Evolutionary conservation across 2,888 invertebrate genomes (phyloP), one percentile per base, ranked within the genome.

Genomic region (Hirtodrosophila alboralis): DNA sequence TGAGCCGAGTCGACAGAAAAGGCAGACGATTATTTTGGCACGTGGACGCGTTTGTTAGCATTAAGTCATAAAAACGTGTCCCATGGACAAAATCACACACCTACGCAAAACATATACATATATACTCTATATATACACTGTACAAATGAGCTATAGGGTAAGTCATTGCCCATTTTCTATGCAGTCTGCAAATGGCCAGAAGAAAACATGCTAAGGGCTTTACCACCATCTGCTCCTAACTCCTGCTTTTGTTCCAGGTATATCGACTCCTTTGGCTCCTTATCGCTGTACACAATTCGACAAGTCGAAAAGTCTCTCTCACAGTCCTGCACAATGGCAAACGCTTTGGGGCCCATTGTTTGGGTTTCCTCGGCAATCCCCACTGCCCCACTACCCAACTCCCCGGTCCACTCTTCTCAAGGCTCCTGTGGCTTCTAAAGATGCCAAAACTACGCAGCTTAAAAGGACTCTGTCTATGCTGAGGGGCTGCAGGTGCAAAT

Each of bases 21-120:
- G 70, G 75, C 73, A 69, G 83, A 73, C 83, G 86, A 86, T 86
- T 84, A 86, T 86, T 86, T 83, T 75, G 85, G 86, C 86, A 86
- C 84, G 83, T 86, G 81, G 86, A 66, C 84, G 86, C 81, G 81
- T 86, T 83, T 83, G 81, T 84, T 75, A 84, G 85, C 87, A 83
- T 84, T 86, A 83, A 83, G 86, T 83, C 83, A 83, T 83, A 83
- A 86, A 86, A 83, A 81, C 86, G 83, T 83, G 86, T 81, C 75
- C 74, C 80, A 84, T 61, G 76, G 60, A 62, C 64, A 54, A 47
- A 60, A 28, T 40, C 58, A n/a, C 71, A 56, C 47, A 53, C 53
- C 16, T 43, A 21, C 40, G 12, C 23, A 33, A 31, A 47, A 36
- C 31, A 44, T 9, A 41, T 12, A 6, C 13, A 33, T 4, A 21